A percentile compares a stretch with the other conserved stretches of the same genome.
Conservation (phyloP, 64 coral and sea anemone species). For the Montipora foliosa region DNA sequence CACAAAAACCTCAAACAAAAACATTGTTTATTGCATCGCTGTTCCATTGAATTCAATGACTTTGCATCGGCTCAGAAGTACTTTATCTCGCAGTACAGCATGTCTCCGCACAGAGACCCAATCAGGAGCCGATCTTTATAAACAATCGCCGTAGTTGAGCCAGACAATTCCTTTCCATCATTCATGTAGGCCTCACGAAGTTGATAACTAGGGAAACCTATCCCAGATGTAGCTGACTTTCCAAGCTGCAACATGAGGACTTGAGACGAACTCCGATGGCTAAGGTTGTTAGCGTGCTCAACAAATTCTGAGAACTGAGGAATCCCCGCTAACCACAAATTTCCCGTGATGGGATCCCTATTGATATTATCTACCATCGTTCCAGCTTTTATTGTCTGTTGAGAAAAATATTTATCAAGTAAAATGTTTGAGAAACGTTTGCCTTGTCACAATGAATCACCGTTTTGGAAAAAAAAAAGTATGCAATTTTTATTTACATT, state of each 20-base stretch:
- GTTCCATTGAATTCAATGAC: neutral
- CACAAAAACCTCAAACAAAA: neutral
- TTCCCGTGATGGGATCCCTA: slow-evolving; percentile 31
- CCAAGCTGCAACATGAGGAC: slow-evolving; percentile 59
- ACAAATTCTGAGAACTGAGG: slow-evolving; percentile 40
- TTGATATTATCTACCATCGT: slow-evolving; percentile 70
- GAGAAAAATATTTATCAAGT: neutral
- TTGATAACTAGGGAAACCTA: slow-evolving; percentile 60
- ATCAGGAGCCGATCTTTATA: slow-evolving; percentile 77
- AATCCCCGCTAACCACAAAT: slow-evolving; percentile 62
- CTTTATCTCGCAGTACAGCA: slow-evolving; percentile 76
- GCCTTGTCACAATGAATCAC: neutral
- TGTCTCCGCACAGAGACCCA: slow-evolving; percentile 64
- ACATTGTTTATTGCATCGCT: too few relatives aligned
- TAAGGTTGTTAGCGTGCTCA: slow-evolving; percentile 60
- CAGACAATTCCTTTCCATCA: slow-evolving; percentile 57
- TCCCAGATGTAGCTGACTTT: slow-evolving; percentile 16
- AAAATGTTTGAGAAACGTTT: neutral
- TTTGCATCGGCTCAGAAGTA: slow-evolving; percentile 18
- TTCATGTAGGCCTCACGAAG: slow-evolving; percentile 81
- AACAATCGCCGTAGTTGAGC: slow-evolving; percentile 21
- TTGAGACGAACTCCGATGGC: slow-evolving; percentile 68
- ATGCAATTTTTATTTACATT: too few relatives aligned
- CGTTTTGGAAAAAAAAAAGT: neutral
- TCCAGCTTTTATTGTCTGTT: slow-evolving; percentile 76